Base-by-base conservation (phyloP, 1,140 invertebrate genomes). In the Lordiphosa mommai region DNA sequence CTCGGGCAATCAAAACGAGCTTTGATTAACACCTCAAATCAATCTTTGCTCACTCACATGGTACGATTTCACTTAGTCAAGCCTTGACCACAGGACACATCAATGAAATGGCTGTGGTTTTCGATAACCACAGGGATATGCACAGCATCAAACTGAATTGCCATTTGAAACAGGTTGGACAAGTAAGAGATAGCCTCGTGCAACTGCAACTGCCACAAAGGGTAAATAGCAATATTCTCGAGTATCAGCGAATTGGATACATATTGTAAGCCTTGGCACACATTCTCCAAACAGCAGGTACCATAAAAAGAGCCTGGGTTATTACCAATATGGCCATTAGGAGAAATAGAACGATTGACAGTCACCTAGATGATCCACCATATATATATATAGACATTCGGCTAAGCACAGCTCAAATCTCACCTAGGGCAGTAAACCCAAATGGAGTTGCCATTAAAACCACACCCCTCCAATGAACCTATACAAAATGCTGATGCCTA, bases 171-270 rank as follows among this genome's bases (percentile, higher is more conserved):
- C 40, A 61, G 44, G 34, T 8, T n/a, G n/a, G 33, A n/a, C 5
- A 29, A 30, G 10, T 29, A 29, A 46, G 20, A 13, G 14, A 14
- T 9, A 32, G 13, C 10, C 20, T 41, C n/a, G n/a, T 20, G n/a
- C 9, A 8, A 37, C 90, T 90, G 57, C 93, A 92, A 29, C 91
- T 93, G 69, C 92, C 29, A 96, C 92, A 2, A 93, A 88, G 71
- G 97, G 96, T 8, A 97, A 88, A 86, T 94, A 93, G 53, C 94
- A 94, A 69, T 95, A 92, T 89, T 97, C 95, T 93, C 0, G 94
- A 97, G 93, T 92, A 96, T 94, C 85, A 95, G 96, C 0, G 94
- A 95, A 63, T 96, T 50, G 37, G 52, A 60, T 1, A n/a, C 32
- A 8, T n/a, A 33, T n/a, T 33, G 9, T 33, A 10, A 33, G 30